phyloP scores from a whole-genome alignment of 2,797 vertebrate species.

The Menidia menidia region DNA sequence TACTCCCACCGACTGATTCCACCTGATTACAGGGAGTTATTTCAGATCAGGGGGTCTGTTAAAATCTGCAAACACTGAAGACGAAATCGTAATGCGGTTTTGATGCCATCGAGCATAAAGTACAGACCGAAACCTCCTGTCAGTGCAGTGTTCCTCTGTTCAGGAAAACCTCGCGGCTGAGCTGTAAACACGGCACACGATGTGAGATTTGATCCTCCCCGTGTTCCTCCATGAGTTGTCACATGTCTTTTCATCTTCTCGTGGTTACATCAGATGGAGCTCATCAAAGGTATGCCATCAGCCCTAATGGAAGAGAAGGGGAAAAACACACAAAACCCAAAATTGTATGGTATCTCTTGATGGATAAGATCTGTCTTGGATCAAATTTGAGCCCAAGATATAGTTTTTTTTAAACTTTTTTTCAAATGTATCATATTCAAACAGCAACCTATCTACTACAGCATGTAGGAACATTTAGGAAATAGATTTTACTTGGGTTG shows the following conservation, averaged over 20 bases:
- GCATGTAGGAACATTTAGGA: not conserved
- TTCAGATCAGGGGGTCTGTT: slow-evolving; percentile 34
- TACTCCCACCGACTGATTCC: not conserved
- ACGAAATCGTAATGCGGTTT: slow-evolving; percentile 41
- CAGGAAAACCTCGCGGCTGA: slow-evolving; percentile 52
- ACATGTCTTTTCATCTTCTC: slow-evolving; percentile 66
- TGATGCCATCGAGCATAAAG: slow-evolving; percentile 31
- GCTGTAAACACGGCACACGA: slow-evolving; percentile 62
- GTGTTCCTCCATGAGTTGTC: slow-evolving; percentile 55
- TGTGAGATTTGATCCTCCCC: slow-evolving; percentile 58
- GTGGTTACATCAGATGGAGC: slow-evolving; percentile 52
- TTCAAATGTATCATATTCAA: too few species aligned
- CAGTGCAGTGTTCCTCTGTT: slow-evolving; percentile 53
- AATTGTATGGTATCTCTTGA: slow-evolving; percentile 12
- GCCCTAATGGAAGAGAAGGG: slow-evolving; percentile 20
- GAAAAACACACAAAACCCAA: slow-evolving; percentile 20
- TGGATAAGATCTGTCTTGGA: not conserved
- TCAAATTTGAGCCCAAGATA: not conserved
- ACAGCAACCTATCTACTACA: not conserved
- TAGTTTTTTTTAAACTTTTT: not conserved
- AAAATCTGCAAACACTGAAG: slow-evolving; percentile 34
- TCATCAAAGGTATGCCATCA: slow-evolving; percentile 61
- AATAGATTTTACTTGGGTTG: not conserved
- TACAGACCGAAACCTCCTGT: slow-evolving; percentile 41
- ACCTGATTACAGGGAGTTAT: slow-evolving; percentile 5